Percentiles rank a stretch among this genome's conserved stretches.
Conservation (phyloP, 2,797 vertebrate species). For the Phaenicophaeus curvirostris region DNA sequence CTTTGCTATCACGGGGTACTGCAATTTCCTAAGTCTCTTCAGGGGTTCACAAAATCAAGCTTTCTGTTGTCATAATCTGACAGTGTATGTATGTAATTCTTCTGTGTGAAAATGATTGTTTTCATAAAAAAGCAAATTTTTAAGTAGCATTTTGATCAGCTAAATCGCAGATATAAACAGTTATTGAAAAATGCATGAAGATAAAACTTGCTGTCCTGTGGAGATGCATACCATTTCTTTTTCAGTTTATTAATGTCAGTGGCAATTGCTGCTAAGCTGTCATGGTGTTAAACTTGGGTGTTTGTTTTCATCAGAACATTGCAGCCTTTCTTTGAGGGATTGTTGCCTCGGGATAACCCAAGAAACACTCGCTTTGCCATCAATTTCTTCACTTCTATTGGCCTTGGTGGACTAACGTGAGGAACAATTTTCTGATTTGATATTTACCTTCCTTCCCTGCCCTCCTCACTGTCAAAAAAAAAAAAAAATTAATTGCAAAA, state of each 20-base stretch:
- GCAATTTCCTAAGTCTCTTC: not conserved
- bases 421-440: conserved; percentile 43
- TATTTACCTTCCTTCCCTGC: not conserved
- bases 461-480: accelerated
- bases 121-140: not conserved
- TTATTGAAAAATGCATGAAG: not conserved
- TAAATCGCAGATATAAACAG: not conserved
- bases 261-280: not conserved
- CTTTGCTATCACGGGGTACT: not conserved
- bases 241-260: not conserved
- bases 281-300: not conserved
- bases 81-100: not conserved
- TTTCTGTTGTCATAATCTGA: not conserved
- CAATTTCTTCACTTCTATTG: conserved; percentile 99
- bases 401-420: conserved; percentile 97
- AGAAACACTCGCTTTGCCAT: conserved; percentile 98
- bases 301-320: conserved; percentile 82
- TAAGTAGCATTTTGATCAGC: not conserved
- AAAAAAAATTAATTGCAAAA: not conserved
- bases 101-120: not conserved
- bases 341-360: conserved; percentile 95
- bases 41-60: not conserved
- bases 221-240: not conserved
- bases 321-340: conserved; percentile 93
- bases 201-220: not conserved